Conservation (phyloP, 2,113 vertebrate genomes). For the Corvus moneduloides region DNA sequence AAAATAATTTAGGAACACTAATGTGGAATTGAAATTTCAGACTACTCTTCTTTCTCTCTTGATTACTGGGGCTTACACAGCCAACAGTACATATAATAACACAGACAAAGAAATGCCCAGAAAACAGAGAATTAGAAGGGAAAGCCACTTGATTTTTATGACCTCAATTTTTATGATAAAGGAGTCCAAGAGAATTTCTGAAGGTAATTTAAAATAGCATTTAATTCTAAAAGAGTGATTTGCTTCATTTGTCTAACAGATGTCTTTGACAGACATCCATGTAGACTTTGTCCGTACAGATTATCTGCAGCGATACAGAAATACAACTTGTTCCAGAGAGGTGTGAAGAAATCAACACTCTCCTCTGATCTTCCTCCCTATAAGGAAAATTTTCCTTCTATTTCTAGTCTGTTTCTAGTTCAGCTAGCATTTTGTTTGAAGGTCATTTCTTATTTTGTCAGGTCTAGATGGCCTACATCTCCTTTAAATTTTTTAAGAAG, state of each 20-base stretch:
- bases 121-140: background rate
- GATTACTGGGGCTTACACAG: background rate
- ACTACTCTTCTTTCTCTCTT: background rate
- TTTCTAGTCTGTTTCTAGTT: conserved; percentile 17
- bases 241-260: background rate
- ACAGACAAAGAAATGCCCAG: background rate
- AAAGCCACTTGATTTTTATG: background rate
- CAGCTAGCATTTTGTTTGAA: conserved; percentile 19
- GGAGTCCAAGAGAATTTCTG: background rate
- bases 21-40: background rate
- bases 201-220: background rate
- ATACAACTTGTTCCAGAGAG: background rate
- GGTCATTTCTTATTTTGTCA: background rate
- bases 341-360: background rate
- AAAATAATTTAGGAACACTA: background rate
- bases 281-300: background rate
- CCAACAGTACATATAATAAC: background rate
- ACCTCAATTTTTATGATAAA: background rate
- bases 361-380: background rate
- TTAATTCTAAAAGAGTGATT: background rate
- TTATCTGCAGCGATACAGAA: background rate
- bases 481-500: conserved; percentile 11
- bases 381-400: background rate
- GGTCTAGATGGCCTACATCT: background rate
- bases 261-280: background rate